phyloP scores from a whole-genome alignment of 2,113 vertebrate genomes.

The Fulmarus glacialis region DNA sequence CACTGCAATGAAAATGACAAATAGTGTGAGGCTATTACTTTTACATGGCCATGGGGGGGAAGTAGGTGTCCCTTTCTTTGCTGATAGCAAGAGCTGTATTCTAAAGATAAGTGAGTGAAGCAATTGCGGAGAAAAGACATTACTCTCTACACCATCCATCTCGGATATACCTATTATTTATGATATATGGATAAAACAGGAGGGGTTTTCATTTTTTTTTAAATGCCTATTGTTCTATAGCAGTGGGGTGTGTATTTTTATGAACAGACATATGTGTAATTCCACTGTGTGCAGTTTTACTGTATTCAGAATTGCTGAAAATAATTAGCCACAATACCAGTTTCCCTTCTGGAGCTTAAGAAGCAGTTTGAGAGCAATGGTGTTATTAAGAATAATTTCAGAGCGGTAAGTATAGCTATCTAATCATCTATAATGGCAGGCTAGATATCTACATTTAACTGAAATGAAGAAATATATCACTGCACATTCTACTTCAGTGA shows the following conservation, averaged over 20 bases:
- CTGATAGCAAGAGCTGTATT: background rate
- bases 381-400: constrained; percentile 33
- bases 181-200: background rate
- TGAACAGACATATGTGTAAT: background rate
- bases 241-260: background rate
- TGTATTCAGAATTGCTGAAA: background rate
- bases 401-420: constrained; percentile 2
- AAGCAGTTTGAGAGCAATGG: background rate
- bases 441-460: constrained; percentile 4
- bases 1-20: background rate
- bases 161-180: background rate
- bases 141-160: background rate
- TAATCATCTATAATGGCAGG: background rate
- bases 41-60: background rate
- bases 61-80: background rate
- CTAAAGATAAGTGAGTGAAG: background rate
- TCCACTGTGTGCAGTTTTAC: background rate
- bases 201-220: background rate
- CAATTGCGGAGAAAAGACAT: background rate
- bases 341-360: constrained; percentile 3
- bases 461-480: constrained; percentile 15
- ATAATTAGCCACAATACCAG: constrained; percentile 8
- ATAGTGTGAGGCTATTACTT: background rate
- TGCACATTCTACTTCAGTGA: background rate
- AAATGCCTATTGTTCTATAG: background rate